Percentiles rank a stretch among this genome's conserved stretches.
Evolutionary conservation across 2,888 invertebrate species (phyloP).

Genomic region (Callyntrura sp.): DNA sequence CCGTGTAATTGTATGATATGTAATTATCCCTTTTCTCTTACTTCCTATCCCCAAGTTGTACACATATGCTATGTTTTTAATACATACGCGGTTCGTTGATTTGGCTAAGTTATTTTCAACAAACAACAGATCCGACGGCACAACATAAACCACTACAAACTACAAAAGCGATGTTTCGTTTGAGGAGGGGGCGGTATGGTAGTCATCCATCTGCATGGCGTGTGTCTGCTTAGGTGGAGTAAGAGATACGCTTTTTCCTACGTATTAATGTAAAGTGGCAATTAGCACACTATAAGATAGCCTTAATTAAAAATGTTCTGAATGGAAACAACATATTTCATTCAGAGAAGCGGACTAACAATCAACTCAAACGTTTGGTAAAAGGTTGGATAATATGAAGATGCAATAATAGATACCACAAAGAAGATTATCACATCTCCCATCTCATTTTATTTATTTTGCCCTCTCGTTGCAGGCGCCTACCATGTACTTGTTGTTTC

Average conservation of each 20-base stretch:
- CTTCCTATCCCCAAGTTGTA: background rate
- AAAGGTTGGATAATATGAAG: background rate
- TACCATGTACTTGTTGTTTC: no score
- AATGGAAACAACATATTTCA: background rate
- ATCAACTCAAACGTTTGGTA: background rate
- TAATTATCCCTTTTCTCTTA: slow-evolving; percentile 32
- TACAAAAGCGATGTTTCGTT: background rate
- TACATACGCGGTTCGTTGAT: slow-evolving; percentile 17
- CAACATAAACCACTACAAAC: slow-evolving; percentile 1
- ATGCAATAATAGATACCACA: background rate
- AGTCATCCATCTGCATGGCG: background rate
- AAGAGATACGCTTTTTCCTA: background rate
- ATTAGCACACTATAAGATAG: slow-evolving; percentile 48
- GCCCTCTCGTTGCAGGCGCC: background rate
- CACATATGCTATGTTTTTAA: no score
- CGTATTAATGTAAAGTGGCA: slow-evolving; percentile 66
- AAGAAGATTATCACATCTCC: background rate
- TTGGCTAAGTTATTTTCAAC: slow-evolving; percentile 7
- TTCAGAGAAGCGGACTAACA: background rate
- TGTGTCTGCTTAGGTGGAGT: background rate
- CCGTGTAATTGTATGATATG: slow-evolving; percentile 37
- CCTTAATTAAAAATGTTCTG: slow-evolving; percentile 5
- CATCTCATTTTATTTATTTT: background rate
- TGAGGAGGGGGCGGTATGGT: no score
- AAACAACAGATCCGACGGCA: background rate